Percentiles rank a stretch among this genome's conserved stretches.
phyloP scores from a whole-genome alignment of 53 echinoderm and acorn worm genomes.

The Echinarachnius parma region DNA sequence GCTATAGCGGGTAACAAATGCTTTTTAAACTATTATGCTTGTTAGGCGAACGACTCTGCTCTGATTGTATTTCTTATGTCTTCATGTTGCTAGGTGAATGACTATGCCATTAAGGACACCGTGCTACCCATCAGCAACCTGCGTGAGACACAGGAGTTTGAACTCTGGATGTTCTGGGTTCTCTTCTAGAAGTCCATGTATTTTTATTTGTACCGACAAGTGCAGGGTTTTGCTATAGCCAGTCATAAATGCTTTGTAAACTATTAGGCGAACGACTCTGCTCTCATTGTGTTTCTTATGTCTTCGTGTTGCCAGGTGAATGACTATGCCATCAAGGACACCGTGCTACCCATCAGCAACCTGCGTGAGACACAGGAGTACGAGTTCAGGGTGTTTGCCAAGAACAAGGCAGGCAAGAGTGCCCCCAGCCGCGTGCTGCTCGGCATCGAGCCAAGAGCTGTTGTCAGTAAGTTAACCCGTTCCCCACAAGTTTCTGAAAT shows the following conservation, averaged over 20 bases:
- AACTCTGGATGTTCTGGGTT: slow-evolving; percentile 87
- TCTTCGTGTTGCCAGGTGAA: slow-evolving; percentile 58
- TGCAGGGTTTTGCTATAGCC: too few species aligned
- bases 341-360: slow-evolving; percentile 72
- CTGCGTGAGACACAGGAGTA: slow-evolving; percentile 71
- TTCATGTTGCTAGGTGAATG: slow-evolving; percentile 60
- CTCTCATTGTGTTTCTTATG: too few species aligned
- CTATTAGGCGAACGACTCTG: too few species aligned
- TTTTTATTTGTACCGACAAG: too few species aligned
- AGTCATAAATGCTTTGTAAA: too few species aligned
- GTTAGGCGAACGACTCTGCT: too few species aligned
- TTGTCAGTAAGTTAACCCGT: slow-evolving; percentile 87
- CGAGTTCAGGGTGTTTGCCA: slow-evolving; percentile 90
- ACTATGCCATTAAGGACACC: slow-evolving; percentile 83
- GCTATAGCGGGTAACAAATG: too few species aligned
- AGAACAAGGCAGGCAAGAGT: slow-evolving; percentile 90
- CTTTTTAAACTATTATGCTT: too few species aligned
- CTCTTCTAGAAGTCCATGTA: too few species aligned
- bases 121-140: slow-evolving; percentile 78
- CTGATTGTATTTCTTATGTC: too few species aligned
- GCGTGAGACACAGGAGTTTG: slow-evolving; percentile 63
- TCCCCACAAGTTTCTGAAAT: too few species aligned
- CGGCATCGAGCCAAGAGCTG: slow-evolving; percentile 68
- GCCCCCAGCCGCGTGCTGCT: slow-evolving; percentile 76
- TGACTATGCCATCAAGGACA: slow-evolving; percentile 82